phyloP scores from a whole-genome alignment of 1,140 invertebrate genomes.

The Neodiprion virginianus region DNA sequence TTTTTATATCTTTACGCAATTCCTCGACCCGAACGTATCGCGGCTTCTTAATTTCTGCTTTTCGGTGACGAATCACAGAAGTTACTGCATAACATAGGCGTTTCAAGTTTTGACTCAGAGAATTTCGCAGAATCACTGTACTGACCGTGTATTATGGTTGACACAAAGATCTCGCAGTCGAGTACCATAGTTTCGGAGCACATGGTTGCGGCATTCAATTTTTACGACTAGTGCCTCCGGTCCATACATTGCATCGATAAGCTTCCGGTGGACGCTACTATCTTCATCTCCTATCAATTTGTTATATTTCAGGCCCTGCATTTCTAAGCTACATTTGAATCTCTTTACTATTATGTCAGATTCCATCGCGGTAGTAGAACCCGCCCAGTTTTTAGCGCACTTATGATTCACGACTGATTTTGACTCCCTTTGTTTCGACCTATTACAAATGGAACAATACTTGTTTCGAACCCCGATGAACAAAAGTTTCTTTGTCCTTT shows the following conservation, averaged over 20 bases:
- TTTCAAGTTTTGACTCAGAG: constrained; percentile 5
- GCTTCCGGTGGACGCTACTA: constrained; percentile 44
- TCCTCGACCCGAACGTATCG: constrained; percentile 12
- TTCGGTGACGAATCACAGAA: not conserved
- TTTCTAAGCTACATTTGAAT: constrained; percentile 41
- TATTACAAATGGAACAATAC: constrained; percentile 38
- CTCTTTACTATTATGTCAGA: constrained; percentile 50
- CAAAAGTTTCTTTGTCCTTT: constrained; percentile 43
- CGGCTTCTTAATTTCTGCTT: constrained; percentile 11
- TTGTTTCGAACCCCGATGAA: constrained; percentile 50
- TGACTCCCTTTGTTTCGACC: constrained; percentile 7
- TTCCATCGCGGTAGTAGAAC: constrained; percentile 44
- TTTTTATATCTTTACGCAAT: constrained; percentile 25
- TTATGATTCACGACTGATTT: constrained; percentile 28
- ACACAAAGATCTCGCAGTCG: not conserved
- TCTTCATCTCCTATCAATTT: constrained; percentile 44
- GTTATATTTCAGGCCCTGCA: constrained; percentile 46
- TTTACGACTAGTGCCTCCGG: constrained; percentile 35
- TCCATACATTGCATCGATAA: constrained; percentile 31
- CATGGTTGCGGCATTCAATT: constrained; percentile 41
- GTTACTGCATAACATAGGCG: constrained; percentile 6
- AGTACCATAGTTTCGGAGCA: constrained; percentile 11
- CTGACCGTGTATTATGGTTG: constrained; percentile 26
- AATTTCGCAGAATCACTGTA: constrained; percentile 4
- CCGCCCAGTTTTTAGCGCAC: constrained; percentile 45